Percentiles rank a stretch among this genome's conserved stretches.
These are phyloP conservation scores for Xestia c-nigrum DNA, from an alignment of 2,888 invertebrate species.

Conservation along the genomic window DNA sequence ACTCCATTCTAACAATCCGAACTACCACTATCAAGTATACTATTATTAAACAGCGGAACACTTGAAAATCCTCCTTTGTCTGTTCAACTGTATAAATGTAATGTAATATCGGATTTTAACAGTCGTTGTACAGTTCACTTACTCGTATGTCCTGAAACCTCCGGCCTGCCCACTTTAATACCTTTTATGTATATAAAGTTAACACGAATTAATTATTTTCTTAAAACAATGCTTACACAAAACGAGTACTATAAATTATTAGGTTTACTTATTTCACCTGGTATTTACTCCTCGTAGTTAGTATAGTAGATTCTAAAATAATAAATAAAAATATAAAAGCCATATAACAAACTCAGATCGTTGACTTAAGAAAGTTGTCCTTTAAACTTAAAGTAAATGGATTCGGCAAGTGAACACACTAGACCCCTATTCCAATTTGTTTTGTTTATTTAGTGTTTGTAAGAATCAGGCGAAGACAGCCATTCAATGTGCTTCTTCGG, in stretches of 20 bases:
- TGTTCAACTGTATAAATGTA: not conserved
- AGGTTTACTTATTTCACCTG: not conserved
- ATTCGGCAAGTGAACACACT: constrained; percentile 65
- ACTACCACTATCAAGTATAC: constrained; percentile 14
- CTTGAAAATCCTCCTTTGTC: not conserved
- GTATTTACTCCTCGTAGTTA: constrained; percentile 14
- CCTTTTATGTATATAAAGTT: not conserved
- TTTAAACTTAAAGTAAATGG: constrained; percentile 32
- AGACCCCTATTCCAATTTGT: constrained; percentile 48
- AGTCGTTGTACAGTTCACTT: not conserved
- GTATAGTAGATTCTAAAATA: constrained; percentile 13
- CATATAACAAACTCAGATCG: not conserved
- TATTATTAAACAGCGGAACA: not conserved
- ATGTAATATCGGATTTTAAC: not conserved
- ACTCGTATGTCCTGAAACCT: not conserved
- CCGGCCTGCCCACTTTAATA: not conserved
- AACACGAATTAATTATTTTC: not conserved
- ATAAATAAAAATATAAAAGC: not conserved
- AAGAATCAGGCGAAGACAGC: constrained; percentile 39
- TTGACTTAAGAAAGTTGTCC: not conserved
- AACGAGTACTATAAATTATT: not conserved
- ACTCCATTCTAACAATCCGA: constrained; percentile 53
- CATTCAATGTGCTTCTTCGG: constrained; percentile 31
- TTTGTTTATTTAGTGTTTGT: constrained; percentile 45
- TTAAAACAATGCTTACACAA: constrained; percentile 10